Base-by-base conservation (phyloP, 2,113 vertebrate species). In the Cercocebus atys region DNA sequence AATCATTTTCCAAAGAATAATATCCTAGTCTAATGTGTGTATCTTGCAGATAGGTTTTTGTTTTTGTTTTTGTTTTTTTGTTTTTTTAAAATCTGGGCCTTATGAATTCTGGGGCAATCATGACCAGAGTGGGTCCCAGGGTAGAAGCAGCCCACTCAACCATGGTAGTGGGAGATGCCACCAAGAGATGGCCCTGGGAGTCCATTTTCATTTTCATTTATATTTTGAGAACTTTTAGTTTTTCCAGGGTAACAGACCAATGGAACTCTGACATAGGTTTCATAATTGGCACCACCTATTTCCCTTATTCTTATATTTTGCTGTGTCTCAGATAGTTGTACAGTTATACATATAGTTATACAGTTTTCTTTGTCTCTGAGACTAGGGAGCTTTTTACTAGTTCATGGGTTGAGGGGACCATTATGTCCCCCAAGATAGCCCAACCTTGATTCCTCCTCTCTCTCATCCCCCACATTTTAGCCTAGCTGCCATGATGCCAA, bases 1-100 rank as follows among this genome's bases (percentile, higher is more conserved):
- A 80, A 94, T 97, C 64, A 97, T 92, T 93, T 97, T 90, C 5
- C 73, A 92, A 87, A 76, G 50, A 96, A 93, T 88, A 81, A 94
- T 97, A 95, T 97, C 61, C 78, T 91, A 47, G 18, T 76, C n/a
- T 93, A 57, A 30, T 70, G 25, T 95, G 57, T 96, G 97, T 92
- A 93, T 97, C 95, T 97, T 90, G 20, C 17, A 66, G 61, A 84
- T 97, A 57, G 30, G 20, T 20, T 52, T 50, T 45, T 72, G 30
- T 72, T 38, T 18, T n/a, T 45, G 16, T 18, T 79, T 50, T 75
- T 70, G 16, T 18, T 79, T 50, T 75, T 72, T 20, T 79, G 20
- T 76, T 72, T 70, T 47, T 38, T 85, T 91, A 52, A 32, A 7
- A 47, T 81, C n/a, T 93, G 66, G 73, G 22, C 76, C 64, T 92